Evolutionary conservation across 2,888 invertebrate genomes (phyloP), one percentile per base, ranked within the genome.

Genomic region (Zygothrica quintamaculata): DNA sequence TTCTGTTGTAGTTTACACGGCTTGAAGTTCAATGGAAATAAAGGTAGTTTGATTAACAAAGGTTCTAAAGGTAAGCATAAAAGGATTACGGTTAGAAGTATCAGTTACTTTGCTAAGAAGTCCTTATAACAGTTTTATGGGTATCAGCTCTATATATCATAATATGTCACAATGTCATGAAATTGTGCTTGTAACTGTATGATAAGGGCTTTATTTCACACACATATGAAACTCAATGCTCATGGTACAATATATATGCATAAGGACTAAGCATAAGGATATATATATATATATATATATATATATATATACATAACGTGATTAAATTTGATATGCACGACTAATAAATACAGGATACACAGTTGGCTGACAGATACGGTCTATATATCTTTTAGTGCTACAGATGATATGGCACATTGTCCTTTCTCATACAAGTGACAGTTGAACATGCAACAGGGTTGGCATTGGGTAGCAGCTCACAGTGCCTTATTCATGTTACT

Each of bases 301-400:
- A 8, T 4, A 26, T 26, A 26, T 26, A 8, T 31, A 40, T 12
- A 31, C 29, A 25, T 46, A 25, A 46, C 48, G 51, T 65, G 71
- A 71, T 69, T 69, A 71, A 53, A 57, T 36, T 46, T 36, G 71
- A 69, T 71, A 71, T 71, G 65, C 48, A 37, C 50, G 51, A 39
- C 51, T 52, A 18, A 39, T 66, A 66, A 53, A 31, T 15, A 31
- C 12, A 37, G 34, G n/a, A n/a, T 59, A 18, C n/a, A 15, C 15
- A 13, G 12, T 9, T 31, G 4, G 15, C 33, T 1, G 15, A 44
- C 11, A 8, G 11, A 31, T 50, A n/a, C 16, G n/a, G n/a, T 26
- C 36, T 13, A 15, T 13, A 12, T 52, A 16, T 16, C 25, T 11
- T 6, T 53, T 16, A 16, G 51, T 31, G 12, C 22, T 26, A 26